phyloP scores from a whole-genome alignment of 2,797 vertebrate genomes.

The Enteromius radiatus region DNA sequence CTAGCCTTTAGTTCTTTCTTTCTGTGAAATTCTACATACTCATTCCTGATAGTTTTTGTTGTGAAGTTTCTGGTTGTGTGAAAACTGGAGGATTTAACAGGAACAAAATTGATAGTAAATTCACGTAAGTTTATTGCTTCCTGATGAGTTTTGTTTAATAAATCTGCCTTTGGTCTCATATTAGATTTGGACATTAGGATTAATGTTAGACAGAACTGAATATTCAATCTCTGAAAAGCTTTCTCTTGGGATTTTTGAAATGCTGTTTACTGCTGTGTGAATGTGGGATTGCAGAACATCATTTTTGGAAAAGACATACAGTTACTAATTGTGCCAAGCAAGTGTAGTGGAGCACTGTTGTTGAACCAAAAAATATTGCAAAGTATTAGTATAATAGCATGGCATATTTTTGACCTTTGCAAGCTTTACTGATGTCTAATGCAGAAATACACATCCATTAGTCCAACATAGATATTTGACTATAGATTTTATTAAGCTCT shows the following conservation, averaged over 20 bases:
- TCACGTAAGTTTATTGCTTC: not conserved
- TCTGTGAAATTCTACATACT: not conserved
- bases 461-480: not conserved
- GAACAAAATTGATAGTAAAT: slow-evolving; percentile 12
- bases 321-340: slow-evolving; percentile 4
- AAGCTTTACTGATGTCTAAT: not conserved
- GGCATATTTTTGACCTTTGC: not conserved
- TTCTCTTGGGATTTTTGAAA: slow-evolving; percentile 27
- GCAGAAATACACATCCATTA: not conserved
- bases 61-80: slow-evolving; percentile 20
- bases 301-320: slow-evolving; percentile 26
- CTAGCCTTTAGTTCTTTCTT: not conserved
- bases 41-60: not conserved
- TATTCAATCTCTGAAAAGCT: not conserved
- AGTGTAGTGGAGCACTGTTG: not conserved
- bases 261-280: slow-evolving; percentile 20
- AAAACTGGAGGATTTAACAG: slow-evolving; percentile 18
- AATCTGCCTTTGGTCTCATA: not conserved
- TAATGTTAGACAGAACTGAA: not conserved
- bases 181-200: not conserved
- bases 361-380: not conserved
- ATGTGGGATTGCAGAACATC: not conserved
- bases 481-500: not conserved
- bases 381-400: too few species aligned
- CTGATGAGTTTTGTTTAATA: not conserved